Base-by-base conservation (phyloP, 2,888 invertebrate genomes). In the Drosophila emarginata region DNA sequence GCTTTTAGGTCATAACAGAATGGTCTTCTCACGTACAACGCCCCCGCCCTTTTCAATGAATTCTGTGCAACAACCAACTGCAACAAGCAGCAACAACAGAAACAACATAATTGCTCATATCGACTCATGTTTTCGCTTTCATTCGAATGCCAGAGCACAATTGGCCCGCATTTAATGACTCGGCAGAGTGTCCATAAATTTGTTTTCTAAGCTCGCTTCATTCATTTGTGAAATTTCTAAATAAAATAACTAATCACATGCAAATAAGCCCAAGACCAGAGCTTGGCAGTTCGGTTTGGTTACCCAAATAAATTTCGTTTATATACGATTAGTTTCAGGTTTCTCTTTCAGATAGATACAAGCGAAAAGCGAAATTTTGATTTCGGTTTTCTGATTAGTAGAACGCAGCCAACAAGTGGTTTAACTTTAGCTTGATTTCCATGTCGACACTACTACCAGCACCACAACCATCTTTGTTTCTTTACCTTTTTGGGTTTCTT, bases 321-420 rank as follows among this genome's bases (percentile, higher is more conserved):
- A 74, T 79, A 67, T 79, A 71, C 84, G 83, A 84, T 84, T 84
- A 80, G 83, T 84, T 68, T 87, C 85, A 81, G 81, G 87, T 84
- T 84, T 84, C 83, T 84, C 88, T 88, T 88, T 88, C 79, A 72
- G 66, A 68, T 26, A 32, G 32, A 32, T 32, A 32, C 64, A 56
- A 54, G 67, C 85, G 72, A 84, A 88, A 88, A 88, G 83, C 83
- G 88, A 83, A 88, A 83, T 80, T 82, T 88, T 72, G 87, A 87
- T 87, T 87, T 88, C 61, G 67, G 76, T 77, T 82, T 88, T 77
- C 88, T 88, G 82, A 83, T 86, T 82, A 82, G 88, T 82, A 82
- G 82, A 82, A 82, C 82, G 65, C 70, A 82, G 71, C 62, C 37
- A 23, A 52, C 60, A 59, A 76, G 62, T 74, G 69, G 54, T 51